Conservation (phyloP, 2,113 vertebrate species). For the Jacana jacana region DNA sequence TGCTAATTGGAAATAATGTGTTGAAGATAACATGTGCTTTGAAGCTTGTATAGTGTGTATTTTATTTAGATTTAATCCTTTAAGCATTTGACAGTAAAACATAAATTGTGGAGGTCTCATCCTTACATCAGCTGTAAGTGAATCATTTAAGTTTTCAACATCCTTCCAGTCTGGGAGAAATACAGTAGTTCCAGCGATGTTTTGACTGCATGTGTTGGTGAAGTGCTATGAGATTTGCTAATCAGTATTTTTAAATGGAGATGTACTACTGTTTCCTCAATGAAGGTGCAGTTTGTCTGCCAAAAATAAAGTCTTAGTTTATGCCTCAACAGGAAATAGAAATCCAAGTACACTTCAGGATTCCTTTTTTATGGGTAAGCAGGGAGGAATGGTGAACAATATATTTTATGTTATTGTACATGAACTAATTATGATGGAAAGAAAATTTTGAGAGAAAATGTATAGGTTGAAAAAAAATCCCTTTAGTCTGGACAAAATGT, state of each 20-base stretch:
- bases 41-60: constrained; percentile 35
- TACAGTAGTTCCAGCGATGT: constrained; percentile 9
- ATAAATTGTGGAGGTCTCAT: background rate
- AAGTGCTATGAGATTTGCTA: constrained; percentile 36
- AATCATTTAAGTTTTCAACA: constrained; percentile 43
- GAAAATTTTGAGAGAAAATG: background rate
- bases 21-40: constrained; percentile 42
- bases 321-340: background rate
- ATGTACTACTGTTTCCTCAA: constrained; percentile 1
- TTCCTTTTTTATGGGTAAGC: constrained; percentile 13
- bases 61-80: constrained; percentile 58
- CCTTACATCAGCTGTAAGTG: constrained; percentile 31
- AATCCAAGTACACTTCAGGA: background rate
- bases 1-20: constrained; percentile 57
- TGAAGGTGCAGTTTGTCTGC: background rate
- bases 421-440: background rate
- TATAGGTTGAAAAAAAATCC: background rate
- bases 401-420: background rate
- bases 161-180: constrained; percentile 14
- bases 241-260: constrained; percentile 45
- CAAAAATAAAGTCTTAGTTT: background rate
- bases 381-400: background rate
- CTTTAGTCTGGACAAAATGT: background rate
- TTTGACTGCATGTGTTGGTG: constrained; percentile 42
- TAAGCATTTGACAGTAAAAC: constrained; percentile 57